Base-by-base conservation (phyloP, 2,797 vertebrate species). In the Cyprinella venusta region DNA sequence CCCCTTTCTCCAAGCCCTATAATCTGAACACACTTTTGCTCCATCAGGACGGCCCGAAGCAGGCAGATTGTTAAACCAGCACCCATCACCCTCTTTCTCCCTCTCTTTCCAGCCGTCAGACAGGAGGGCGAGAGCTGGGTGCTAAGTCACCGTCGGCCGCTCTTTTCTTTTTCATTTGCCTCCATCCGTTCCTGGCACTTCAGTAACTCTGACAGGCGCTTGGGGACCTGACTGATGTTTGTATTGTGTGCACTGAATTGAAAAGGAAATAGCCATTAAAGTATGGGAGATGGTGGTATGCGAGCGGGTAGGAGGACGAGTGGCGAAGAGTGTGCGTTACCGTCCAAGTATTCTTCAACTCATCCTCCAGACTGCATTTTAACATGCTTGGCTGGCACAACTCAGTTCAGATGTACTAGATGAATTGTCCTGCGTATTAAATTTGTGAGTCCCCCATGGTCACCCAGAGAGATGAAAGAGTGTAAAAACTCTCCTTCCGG, bases 21-120 rank as follows among this genome's bases (percentile, higher is more conserved):
- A 99, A 99, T 98, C 97, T 97, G 95, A 95, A 94, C 95, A 96
- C 96, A 97, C 97, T 98, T 96, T 97, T 95, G 94, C 96, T 94
- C 96, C 95, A 96, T 97, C 96, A 95, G 90, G 82, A 89, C 84
- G 75, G 72, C 87, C 86, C 80, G 86, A 89, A 87, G 90, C 86
- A 91, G 89, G 91, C 90, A 93, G 93, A 94, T 90, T 93, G 92
- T 92, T 91, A 91, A 88, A 91, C 87, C 80, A 86, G 87, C 86
- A 86, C 78, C 86, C 83, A 86, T 86, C 90, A 90, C 87, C 80
- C 87, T 88, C 79, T 84, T 3, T 16, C 48, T 68, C 71, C 70
- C 48, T 81, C 33, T 65, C 61, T 79, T 86, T 77, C 81, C 48
- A 79, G 65, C 89, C 80, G 67, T 86, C 83, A 87, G 79, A 80